A percentile compares a stretch with the other conserved stretches of the same genome.
phyloP scores from a whole-genome alignment of 1,140 invertebrate genomes.

The Pentalonia nigronervosa region DNA sequence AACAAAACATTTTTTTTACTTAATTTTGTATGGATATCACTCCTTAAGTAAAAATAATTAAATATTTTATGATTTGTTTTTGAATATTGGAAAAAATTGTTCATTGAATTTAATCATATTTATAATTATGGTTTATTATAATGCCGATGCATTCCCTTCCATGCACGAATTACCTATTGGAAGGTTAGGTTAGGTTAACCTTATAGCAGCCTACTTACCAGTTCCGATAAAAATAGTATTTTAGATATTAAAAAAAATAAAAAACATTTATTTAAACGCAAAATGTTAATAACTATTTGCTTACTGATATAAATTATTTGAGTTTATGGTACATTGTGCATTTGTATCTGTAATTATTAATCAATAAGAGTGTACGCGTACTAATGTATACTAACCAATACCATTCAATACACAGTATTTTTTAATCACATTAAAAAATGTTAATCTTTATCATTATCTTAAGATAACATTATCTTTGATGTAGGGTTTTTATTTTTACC shows the following conservation, averaged over 20 bases:
- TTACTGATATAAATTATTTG: no score
- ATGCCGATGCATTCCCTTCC: not conserved
- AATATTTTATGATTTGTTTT: not conserved
- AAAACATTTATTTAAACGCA: not conserved
- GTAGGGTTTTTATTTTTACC: not conserved
- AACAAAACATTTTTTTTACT: not conserved
- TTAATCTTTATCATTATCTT: not conserved
- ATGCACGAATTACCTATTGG: not conserved
- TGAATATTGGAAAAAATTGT: not conserved
- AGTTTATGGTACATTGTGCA: no score
- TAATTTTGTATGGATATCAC: not conserved
- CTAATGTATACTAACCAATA: not conserved
- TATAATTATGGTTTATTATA: not conserved
- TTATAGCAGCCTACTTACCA: not conserved
- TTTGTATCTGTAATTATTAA: no score
- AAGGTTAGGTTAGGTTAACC: no score
- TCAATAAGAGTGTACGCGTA: not conserved
- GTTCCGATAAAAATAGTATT: not conserved
- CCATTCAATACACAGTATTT: no score
- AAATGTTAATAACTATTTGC: not conserved
- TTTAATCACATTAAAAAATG: not conserved
- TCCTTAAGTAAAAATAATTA: not conserved
- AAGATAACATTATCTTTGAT: not conserved
- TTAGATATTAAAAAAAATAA: not conserved
- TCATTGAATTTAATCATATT: not conserved